These are phyloP conservation scores for Petrolisthes manimaculis DNA, from an alignment of 2,888 invertebrate genomes.

Conservation along the genomic window DNA sequence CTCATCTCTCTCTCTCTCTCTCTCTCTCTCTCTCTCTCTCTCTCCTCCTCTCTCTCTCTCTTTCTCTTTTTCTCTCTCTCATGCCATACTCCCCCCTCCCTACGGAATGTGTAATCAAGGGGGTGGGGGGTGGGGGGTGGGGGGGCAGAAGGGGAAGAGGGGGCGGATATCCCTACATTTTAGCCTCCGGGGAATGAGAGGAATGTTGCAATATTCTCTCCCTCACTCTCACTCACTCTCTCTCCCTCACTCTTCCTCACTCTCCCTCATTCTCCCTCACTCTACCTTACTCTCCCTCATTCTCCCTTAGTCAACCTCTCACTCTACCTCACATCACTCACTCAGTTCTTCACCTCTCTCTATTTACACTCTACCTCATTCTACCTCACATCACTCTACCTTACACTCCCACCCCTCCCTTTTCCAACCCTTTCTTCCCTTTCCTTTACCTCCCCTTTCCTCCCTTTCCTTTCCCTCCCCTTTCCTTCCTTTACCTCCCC, in stretches of 20 bases:
- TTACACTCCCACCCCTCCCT: neutral
- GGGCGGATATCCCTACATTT: too few species aligned
- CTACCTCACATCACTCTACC: neutral
- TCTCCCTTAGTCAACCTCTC: neutral
- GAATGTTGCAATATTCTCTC: neutral
- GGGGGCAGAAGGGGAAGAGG: too few species aligned
- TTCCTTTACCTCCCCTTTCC: neutral
- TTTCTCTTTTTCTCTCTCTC: too few species aligned
- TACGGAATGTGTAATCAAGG: too few species aligned
- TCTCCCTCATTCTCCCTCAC: neutral
- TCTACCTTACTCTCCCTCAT: neutral
- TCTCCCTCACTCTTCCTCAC: neutral
- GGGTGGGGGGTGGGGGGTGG: too few species aligned
- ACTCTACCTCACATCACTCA: neutral
- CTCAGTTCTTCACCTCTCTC: neutral
- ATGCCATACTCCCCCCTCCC: too few species aligned
- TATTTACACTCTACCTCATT: neutral
- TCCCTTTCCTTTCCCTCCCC: neutral
- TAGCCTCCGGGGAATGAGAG: neutral
- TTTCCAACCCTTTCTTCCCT: neutral
- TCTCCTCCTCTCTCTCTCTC: neutral
- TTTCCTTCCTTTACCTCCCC: neutral
- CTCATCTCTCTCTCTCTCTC: neutral
- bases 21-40: neutral
- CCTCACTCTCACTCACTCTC: neutral